Base-by-base conservation (phyloP, 2,888 invertebrate species). In the Herminia tarsipennalis region DNA sequence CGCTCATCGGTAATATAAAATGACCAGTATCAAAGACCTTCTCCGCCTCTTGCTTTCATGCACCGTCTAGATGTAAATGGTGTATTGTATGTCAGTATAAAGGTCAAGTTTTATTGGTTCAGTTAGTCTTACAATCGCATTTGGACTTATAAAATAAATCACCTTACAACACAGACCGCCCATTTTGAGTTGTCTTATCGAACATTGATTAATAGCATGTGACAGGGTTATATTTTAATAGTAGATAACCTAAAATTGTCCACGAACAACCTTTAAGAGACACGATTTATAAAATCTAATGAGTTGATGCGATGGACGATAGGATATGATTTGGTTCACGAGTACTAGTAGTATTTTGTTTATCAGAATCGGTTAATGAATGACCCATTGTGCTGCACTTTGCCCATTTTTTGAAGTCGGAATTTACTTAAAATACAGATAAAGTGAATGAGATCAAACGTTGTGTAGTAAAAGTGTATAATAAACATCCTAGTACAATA, bases 161-260 rank as follows among this genome's bases (percentile, higher is more conserved):
- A 86, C 79, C 73, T 74, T 76, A 78, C 76, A 78, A 78, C 73
- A 78, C 57, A 74, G 86, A 78, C 86, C 85, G 83, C 86, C 88
- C 86, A 87, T 86, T 85, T 74, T 70, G 84, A 80, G 70, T 69
- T 70, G 70, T 66, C 72, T 86, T 88, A 88, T 88, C 87, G 82
- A 86, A 85, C 73, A 73, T 85, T 89, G 88, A 89, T 87, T 87
- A 81, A 89, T 89, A 85, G 83, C 71, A 65, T 81, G 67, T 78
- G 82, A 83, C 80, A 81, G 78, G 78, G 74, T 72, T 81, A 84
- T 84, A 81, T 80, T 84, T 81, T 85, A 80, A 83, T 82, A 84
- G 79, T 76, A n/a, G n/a, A n/a, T n/a, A 76, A 64, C 65, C 63
- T 74, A 75, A 80, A 79, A 76, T 62, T 74, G 77, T 73, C 69